Evolutionary conservation across 2,113 vertebrate genomes (phyloP), one percentile per base, ranked within the genome.

Genomic region (Mustelus asterias): DNA sequence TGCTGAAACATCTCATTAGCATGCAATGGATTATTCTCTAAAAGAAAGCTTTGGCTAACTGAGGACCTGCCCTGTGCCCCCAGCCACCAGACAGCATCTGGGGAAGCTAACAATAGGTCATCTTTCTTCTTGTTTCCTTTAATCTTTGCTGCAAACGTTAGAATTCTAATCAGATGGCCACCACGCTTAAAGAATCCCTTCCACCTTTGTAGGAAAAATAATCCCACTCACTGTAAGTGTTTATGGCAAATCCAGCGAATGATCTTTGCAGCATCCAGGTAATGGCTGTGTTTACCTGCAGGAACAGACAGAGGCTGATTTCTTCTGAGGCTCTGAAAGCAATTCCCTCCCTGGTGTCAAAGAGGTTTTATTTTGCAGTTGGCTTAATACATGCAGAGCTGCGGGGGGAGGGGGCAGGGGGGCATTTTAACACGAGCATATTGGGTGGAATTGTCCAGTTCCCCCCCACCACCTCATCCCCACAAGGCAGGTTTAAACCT

Each of bases 11-110:
- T 93, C 60, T 67, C n/a, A 93, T 93, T 70, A 44, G 26, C 67
- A 95, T 95, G 41, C 24, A 29, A 22, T 18, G 26, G 41, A 72
- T 72, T 48, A 54, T 95, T 95, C 94, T 54, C 24, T 14, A 95
- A 95, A 26, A 95, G 89, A 93, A 65, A 93, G 89, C 89, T 93
- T 18, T 93, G 22, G 60, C 60, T 93, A 95, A 95, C 29, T 76
- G 37, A 76, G 94, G 41, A 95, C 76, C 69, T 70, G 94, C 20
- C 16, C 67, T 72, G 41, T 29, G 72, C 44, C 94, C 44, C 41
- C 48, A 16, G 18, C 65, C 65, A 18, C 65, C 65, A 14, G 1
- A 67, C 65, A 67, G 3, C 94, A 14, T 54, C 67, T 76, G 24
- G 67, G 33, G 94, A 24, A 76, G 94, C 4, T 95, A 95, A 70